Evolutionary conservation across 2,113 vertebrate species (phyloP).

Genomic region (Hippocampus barbouri): DNA sequence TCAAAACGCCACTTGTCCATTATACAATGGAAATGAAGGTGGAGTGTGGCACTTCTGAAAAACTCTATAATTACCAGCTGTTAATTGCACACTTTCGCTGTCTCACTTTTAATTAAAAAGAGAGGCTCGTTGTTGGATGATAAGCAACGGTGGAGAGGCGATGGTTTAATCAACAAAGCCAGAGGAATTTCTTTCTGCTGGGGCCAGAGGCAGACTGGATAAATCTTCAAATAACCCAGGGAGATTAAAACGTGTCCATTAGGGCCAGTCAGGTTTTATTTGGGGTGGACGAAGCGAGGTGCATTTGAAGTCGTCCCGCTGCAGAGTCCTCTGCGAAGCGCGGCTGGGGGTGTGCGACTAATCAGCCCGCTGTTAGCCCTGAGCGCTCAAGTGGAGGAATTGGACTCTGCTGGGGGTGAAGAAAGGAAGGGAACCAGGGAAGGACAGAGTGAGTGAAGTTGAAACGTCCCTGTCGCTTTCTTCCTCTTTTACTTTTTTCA

Average conservation of each 20-base stretch:
- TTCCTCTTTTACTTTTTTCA: conserved; percentile 33
- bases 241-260: conserved; percentile 99
- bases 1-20: conserved; percentile 99
- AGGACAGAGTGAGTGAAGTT: conserved; percentile 14
- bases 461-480: conserved; percentile 35
- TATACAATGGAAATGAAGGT: conserved; percentile 98
- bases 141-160: conserved; percentile 90
- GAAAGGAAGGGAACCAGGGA: conserved; percentile 31
- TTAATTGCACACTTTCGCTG: conserved; percentile 99
- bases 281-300: conserved; percentile 85
- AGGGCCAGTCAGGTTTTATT: conserved; percentile 97
- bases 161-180: conserved; percentile 99
- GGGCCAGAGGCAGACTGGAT: conserved; percentile 89
- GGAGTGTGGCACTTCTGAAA: conserved; percentile 95
- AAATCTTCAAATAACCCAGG: conserved; percentile 99
- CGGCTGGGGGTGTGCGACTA: conserved; percentile 86
- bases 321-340: conserved; percentile 79
- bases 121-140: conserved; percentile 94
- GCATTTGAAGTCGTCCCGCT: conserved; percentile 94
- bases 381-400: conserved; percentile 97
- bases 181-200: conserved; percentile 90
- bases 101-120: conserved; percentile 99
- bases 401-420: conserved; percentile 74
- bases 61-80: conserved; percentile 98
- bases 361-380: conserved; percentile 86